Evolutionary conservation across 2,113 vertebrate species (phyloP).

Genomic region (Perognathus longimembris): DNA sequence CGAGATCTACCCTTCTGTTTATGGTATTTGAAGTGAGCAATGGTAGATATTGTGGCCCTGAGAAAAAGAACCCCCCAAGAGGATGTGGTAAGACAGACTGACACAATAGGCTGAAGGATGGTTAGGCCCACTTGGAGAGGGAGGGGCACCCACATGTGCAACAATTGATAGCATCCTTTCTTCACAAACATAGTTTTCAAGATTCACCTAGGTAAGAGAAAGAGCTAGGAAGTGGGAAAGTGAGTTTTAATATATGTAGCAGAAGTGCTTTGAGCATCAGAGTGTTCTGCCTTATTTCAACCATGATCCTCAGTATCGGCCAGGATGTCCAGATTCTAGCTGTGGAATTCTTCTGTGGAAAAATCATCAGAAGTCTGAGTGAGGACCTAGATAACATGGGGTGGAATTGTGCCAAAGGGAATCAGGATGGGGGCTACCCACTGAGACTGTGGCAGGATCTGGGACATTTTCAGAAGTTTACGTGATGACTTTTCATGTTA

Average conservation of each 20-base stretch:
- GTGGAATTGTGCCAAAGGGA: not conserved
- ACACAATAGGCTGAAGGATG: too few species aligned
- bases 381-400: not conserved
- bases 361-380: not conserved
- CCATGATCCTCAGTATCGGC: not conserved
- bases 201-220: not conserved
- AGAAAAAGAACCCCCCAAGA: not conserved
- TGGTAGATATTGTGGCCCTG: not conserved
- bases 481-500: not conserved
- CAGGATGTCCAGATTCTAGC: not conserved
- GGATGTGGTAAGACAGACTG: too few species aligned
- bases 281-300: not conserved
- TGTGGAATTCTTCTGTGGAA: not conserved
- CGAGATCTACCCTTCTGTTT: not conserved
- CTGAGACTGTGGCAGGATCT: not conserved
- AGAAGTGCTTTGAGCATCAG: not conserved
- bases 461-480: not conserved
- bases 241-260: conserved; percentile 34
- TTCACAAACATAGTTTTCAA: not conserved
- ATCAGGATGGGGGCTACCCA: not conserved
- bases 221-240: not conserved
- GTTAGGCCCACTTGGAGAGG: not conserved
- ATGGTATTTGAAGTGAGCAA: not conserved
- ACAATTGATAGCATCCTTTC: not conserved
- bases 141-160: not conserved